Conservation (phyloP, 2,113 vertebrate species). For the Dryoscopus gambensis region DNA sequence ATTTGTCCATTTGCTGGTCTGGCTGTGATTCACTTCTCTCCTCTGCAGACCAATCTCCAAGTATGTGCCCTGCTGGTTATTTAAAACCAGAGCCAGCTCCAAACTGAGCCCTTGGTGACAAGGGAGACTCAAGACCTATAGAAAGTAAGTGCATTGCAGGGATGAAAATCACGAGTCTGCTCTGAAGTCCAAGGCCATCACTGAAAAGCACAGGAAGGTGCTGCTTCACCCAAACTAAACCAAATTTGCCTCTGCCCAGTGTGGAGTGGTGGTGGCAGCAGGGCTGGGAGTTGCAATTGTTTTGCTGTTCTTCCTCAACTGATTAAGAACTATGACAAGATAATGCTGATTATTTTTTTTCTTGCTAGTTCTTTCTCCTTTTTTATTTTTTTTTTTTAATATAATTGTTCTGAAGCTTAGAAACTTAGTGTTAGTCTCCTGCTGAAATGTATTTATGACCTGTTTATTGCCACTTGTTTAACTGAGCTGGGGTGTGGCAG, state of each 20-base stretch:
- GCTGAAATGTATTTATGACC: background rate
- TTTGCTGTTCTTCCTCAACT: background rate
- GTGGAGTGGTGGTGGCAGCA: rapidly evolving
- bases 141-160: background rate
- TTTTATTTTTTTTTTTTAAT: background rate
- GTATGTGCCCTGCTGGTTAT: background rate
- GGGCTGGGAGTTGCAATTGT: background rate
- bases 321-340: background rate
- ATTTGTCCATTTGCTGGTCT: background rate
- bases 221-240: background rate
- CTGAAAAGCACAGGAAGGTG: background rate
- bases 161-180: rapidly evolving
- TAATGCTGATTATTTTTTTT: background rate
- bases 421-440: background rate
- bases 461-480: background rate
- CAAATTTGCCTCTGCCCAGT: background rate
- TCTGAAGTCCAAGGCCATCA: background rate
- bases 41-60: background rate
- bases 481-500: rapidly evolving
- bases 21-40: background rate
- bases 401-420: background rate
- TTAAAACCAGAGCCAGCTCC: background rate
- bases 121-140: rapidly evolving
- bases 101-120: rapidly evolving
- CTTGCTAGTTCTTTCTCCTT: background rate